Base-by-base conservation (phyloP, 2,888 invertebrate genomes). In the Phyto melanocephala region DNA sequence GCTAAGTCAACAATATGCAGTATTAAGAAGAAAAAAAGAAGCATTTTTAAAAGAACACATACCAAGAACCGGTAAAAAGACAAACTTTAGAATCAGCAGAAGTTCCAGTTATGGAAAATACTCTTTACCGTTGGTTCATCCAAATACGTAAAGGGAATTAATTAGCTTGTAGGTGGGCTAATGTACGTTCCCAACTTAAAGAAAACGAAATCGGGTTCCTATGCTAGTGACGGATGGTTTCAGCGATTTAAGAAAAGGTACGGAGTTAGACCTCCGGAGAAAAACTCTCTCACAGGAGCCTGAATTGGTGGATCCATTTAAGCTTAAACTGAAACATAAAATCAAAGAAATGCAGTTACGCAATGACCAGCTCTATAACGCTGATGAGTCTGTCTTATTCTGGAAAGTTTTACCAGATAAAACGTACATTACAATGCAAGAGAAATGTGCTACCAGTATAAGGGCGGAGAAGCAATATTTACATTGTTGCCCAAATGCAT, bases 241-340 rank as follows among this genome's bases (percentile, higher is more conserved):
- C 58, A 63, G 65, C 15, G 72, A 35, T 83, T 83, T 65, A 75
- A 81, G 42, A 78, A 81, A 75, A 45, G 56, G 56, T 75, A 80
- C 42, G 70, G 78, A 37, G 28, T 81, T 56, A 56, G 74, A 28
- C 47, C 78, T 60, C 37, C 56, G 79, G 67, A 42, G 72, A 58
- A 22, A 80, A 76, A 17, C 58, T 76, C n/a, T n/a, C n/a, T 65
- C 75, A 11, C 24, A 63, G n/a, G 56, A 74, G 40, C 77, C 72
- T 42, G 45, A 63, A 24, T 45, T 72, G 11, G 77, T 77, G 7
- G 50, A 81, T 37, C 78, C 78, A 22, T 78, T 78, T 47, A 65
- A 70, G 24, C 22, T 35, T 35, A 56, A 78, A 28, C 24, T 74
- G n/a, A n/a, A n/a, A n/a, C n/a, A n/a, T n/a, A n/a, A n/a, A n/a